Conservation (phyloP, 2,797 vertebrate genomes). For the Oceanodroma leucorhoa region DNA sequence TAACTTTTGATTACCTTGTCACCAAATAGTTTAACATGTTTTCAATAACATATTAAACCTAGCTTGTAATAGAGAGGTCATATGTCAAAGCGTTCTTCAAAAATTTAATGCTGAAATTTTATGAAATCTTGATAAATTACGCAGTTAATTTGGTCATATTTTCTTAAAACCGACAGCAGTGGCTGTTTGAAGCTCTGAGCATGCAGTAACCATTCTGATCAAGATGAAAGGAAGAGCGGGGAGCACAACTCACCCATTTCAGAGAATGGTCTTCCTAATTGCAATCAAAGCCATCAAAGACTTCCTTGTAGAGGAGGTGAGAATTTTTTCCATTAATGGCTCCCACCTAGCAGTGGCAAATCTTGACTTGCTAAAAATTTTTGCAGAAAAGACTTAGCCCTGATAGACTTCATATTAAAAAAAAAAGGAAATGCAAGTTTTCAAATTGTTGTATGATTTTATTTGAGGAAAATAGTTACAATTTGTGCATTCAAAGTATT, state of each 20-base stretch:
- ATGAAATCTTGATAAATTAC: background rate
- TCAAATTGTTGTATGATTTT: background rate
- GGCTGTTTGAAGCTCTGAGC: background rate
- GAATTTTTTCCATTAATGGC: background rate
- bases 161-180: background rate
- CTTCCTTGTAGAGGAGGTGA: background rate
- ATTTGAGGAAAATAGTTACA: background rate
- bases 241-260: background rate
- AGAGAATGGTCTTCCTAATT: background rate
- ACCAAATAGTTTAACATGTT: background rate
- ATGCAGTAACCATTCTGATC: background rate
- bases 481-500: background rate
- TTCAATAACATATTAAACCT: background rate
- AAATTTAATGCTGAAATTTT: background rate
- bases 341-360: background rate
- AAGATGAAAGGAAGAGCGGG: background rate
- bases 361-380: background rate
- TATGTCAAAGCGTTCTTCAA: background rate
- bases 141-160: background rate
- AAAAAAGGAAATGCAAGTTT: background rate
- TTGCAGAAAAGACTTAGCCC: background rate
- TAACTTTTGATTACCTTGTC: background rate
- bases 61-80: background rate
- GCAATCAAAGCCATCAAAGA: background rate
- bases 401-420: background rate